phyloP scores from a whole-genome alignment of 1,140 invertebrate species.

The Centruroides vittatus region DNA sequence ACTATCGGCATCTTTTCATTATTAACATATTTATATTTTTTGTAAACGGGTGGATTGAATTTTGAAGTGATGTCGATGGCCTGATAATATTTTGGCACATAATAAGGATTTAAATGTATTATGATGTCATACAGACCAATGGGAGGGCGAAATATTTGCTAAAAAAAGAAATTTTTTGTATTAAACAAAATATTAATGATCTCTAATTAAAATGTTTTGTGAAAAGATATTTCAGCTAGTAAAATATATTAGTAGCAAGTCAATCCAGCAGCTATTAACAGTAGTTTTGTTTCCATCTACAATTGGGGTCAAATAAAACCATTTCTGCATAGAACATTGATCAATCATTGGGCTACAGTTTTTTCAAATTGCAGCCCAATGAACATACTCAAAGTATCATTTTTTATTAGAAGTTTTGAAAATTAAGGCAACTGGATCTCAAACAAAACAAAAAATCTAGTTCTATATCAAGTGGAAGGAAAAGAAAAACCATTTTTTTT shows the following conservation, averaged over 20 bases:
- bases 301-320: no score
- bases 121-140: conserved; percentile 56
- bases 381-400: no score
- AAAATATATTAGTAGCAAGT: no score
- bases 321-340: no score
- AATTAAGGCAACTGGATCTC: no score
- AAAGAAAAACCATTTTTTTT: no score
- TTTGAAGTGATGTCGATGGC: conserved; percentile 23
- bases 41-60: neutral
- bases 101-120: conserved; percentile 46
- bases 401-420: no score
- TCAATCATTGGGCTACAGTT: no score
- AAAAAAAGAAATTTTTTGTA: conserved; percentile 22
- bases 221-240: neutral
- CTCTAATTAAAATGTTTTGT: neutral
- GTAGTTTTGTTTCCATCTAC: no score
- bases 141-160: conserved; percentile 47
- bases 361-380: neutral
- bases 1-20: conserved; percentile 49
- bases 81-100: conserved; percentile 38
- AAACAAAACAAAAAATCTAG: no score
- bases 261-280: no score
- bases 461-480: no score
- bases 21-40: conserved; percentile 15
- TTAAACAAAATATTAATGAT: neutral